Evolutionary conservation across 30 jellyfish, hydroid and myxozoan genomes (phyloP).

Genomic region (Pelagia noctiluca): DNA sequence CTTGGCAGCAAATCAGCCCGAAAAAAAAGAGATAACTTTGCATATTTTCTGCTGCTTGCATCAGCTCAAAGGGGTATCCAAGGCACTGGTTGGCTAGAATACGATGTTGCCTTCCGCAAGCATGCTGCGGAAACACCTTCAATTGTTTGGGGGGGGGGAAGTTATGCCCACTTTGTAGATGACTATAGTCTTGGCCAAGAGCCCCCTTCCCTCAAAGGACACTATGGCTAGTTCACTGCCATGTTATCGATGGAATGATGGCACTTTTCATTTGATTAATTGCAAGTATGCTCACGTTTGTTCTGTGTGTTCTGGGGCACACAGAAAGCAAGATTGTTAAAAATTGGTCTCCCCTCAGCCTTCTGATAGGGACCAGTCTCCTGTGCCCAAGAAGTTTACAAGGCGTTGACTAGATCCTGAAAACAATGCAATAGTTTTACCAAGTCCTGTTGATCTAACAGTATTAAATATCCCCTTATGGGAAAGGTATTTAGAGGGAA

Average conservation of each 20-base stretch:
- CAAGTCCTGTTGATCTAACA: neutral
- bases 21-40: neutral
- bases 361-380: neutral
- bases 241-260: neutral
- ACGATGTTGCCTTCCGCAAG: neutral
- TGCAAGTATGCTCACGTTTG: neutral
- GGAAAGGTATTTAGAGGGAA: neutral
- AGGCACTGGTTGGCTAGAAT: neutral
- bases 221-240: neutral
- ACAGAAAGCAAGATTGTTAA: neutral
- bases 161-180: neutral
- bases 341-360: neutral
- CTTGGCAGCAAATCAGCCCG: neutral
- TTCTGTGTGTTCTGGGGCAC: neutral
- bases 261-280: neutral
- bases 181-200: neutral
- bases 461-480: conserved; percentile 9
- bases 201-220: neutral
- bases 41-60: neutral
- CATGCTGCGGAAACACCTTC: neutral
- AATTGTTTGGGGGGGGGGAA: neutral
- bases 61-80: neutral
- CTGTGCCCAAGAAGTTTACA: neutral
- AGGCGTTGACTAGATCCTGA: neutral
- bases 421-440: neutral